Evolutionary conservation across 1,140 invertebrate genomes (phyloP).

Genomic region (Procambarus clarkii): DNA sequence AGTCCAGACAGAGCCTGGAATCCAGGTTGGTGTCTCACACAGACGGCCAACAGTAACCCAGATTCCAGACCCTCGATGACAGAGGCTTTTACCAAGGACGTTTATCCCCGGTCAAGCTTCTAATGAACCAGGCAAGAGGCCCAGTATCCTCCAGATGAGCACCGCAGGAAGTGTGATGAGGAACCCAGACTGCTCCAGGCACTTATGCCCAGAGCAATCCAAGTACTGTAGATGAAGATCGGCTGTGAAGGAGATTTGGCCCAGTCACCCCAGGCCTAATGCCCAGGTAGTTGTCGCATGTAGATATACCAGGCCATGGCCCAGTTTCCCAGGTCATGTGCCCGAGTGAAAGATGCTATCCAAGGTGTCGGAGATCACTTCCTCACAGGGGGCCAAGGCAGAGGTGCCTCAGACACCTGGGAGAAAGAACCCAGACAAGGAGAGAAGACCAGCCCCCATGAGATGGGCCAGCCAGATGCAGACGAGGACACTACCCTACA

Average conservation of each 20-base stretch:
- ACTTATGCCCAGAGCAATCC: constrained; percentile 29
- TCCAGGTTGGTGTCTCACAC: background rate
- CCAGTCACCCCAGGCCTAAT: constrained; percentile 10
- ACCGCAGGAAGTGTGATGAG: background rate
- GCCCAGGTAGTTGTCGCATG: constrained; percentile 33
- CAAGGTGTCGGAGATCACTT: constrained; percentile 14
- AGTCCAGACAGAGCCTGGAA: background rate
- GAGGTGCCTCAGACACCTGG: constrained; percentile 46
- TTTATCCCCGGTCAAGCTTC: constrained; percentile 8
- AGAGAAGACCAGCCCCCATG: constrained; percentile 45
- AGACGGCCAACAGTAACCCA: background rate
- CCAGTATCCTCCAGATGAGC: constrained; percentile 18
- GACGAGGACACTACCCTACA: constrained; percentile 39
- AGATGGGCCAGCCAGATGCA: constrained; percentile 52
- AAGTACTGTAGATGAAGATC: background rate
- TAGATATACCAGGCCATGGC: constrained; percentile 1
- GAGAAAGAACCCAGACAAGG: constrained; percentile 62
- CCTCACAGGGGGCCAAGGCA: constrained; percentile 41
- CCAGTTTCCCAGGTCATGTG: constrained; percentile 29
- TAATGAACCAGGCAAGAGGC: constrained; percentile 13
- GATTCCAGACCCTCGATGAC: background rate
- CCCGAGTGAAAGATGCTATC: constrained; percentile 31
- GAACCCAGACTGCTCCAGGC: constrained; percentile 48
- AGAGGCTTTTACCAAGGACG: background rate
- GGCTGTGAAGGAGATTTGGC: background rate